Evolutionary conservation across 2,888 invertebrate genomes (phyloP).

Genomic region (Drosophila dives): DNA sequence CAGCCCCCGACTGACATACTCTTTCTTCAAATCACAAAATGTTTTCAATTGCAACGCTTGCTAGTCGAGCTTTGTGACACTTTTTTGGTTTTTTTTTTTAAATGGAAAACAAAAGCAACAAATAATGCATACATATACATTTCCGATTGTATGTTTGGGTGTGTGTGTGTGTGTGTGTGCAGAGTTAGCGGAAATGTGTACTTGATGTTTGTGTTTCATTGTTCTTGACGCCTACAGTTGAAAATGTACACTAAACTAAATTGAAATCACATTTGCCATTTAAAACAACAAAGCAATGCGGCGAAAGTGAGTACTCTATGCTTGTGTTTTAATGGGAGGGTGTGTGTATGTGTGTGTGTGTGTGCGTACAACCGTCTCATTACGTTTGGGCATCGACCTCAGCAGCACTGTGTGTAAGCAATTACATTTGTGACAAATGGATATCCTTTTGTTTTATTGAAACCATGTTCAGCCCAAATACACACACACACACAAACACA

Average conservation of each 20-base stretch:
- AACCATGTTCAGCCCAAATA: constrained; percentile 54
- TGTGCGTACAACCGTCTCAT: constrained; percentile 35
- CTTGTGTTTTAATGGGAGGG: neutral
- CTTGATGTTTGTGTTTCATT: constrained; percentile 42
- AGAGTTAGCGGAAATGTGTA: constrained; percentile 33
- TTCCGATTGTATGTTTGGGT: neutral
- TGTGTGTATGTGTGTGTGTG: constrained; percentile 11
- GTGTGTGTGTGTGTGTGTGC: constrained; percentile 17
- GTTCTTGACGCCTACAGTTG: constrained; percentile 27
- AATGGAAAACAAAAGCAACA: constrained; percentile 33
- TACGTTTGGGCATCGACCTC: constrained; percentile 49
- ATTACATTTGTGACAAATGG: constrained; percentile 74
- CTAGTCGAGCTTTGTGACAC: constrained; percentile 30
- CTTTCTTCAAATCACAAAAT: constrained; percentile 27
- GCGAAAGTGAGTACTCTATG: constrained; percentile 19
- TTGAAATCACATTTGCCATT: constrained; percentile 47
- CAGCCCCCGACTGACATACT: neutral
- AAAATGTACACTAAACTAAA: constrained; percentile 42
- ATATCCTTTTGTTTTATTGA: constrained; percentile 76
- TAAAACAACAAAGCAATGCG: constrained; percentile 57
- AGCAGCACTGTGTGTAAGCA: constrained; percentile 47
- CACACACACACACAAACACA: constrained; percentile 7
- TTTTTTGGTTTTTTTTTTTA: constrained; percentile 22
- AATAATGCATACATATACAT: constrained; percentile 4
- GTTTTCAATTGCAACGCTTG: constrained; percentile 41